Evolutionary conservation across 1,140 invertebrate species (phyloP).

Genomic region (Papilio xuthus): DNA sequence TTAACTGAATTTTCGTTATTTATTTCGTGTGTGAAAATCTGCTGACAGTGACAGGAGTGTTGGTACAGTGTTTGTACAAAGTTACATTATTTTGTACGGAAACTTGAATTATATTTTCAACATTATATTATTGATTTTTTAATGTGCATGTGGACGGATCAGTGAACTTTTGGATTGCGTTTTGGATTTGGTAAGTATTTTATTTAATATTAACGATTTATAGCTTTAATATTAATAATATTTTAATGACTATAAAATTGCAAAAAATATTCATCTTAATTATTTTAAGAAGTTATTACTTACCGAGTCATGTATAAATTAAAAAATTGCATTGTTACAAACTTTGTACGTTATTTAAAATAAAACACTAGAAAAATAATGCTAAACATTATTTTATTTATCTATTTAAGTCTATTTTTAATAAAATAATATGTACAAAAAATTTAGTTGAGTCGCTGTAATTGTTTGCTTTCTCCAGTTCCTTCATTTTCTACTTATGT

Average conservation of each 20-base stretch:
- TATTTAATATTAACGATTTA: background rate
- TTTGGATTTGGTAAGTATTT: slow-evolving; percentile 70
- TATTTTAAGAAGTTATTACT: background rate
- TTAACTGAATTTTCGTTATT: slow-evolving; percentile 33
- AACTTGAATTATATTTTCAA: slow-evolving; percentile 47
- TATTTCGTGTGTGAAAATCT: slow-evolving; percentile 56
- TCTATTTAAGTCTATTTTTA: background rate
- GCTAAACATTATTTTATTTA: background rate
- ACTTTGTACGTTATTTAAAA: background rate
- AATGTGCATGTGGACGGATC: slow-evolving; percentile 68
- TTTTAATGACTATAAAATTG: background rate
- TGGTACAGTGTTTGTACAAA: slow-evolving; percentile 47
- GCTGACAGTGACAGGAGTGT: slow-evolving; percentile 63
- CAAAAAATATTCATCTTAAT: background rate
- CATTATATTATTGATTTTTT: slow-evolving; percentile 53
- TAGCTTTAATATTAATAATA: background rate
- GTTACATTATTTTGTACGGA: slow-evolving; percentile 44
- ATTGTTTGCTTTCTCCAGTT: slow-evolving; percentile 29
- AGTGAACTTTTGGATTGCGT: slow-evolving; percentile 75
- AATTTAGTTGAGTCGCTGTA: slow-evolving; percentile 23
- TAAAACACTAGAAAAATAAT: background rate
- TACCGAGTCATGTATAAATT: background rate
- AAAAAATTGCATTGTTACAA: background rate
- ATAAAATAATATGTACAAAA: background rate
- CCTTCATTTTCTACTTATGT: background rate